Base-by-base conservation (phyloP, 2,888 invertebrate genomes). In the Rhamnusium bicolor region DNA sequence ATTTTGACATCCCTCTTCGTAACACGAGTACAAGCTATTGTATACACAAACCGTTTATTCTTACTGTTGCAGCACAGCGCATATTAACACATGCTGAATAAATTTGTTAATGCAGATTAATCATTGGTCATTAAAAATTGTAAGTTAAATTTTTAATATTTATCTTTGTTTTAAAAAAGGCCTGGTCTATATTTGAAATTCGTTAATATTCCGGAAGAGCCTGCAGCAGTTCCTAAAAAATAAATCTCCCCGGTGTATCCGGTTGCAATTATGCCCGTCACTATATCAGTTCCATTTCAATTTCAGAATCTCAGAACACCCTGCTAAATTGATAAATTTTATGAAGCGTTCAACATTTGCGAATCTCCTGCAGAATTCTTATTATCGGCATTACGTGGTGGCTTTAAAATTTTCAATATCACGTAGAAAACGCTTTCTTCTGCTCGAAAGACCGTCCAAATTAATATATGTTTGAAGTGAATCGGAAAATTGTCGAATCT, bases 261-360 rank as follows among this genome's bases (percentile, higher is more conserved):
- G 32, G 16, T 18, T 14, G 16, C 58, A 19, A 29, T 29, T 58
- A 58, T 32, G 14, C 32, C 16, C 18, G 16, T 29, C 58, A 58
- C 32, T 58, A 8, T 32, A 32, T 18, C 32, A 18, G 58, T 58
- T 58, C 54, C 29, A 32, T 58, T 63, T 63, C 63, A 63, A 63
- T 63, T 63, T 63, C 18, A 51, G 49, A 63, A 49, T 16, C 49
- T 49, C 49, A 24, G n/a, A 24, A 21, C 54, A 54, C 54, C n/a
- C 24, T 24, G 14, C 54, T 27, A 32, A 29, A 32, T 21, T 47
- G 65, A 53, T 32, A 53, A 65, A 65, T 29, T 47, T 65, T 65
- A 65, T 65, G 65, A 32, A 29, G 53, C 65, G 32, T 65, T 53
- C 53, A 27, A 29, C 49, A 65, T 65, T 61, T 61, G 61, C 40